Percentiles rank a stretch among this genome's conserved stretches.
Conservation (phyloP, 2,113 vertebrate genomes). For the Hucho hucho region DNA sequence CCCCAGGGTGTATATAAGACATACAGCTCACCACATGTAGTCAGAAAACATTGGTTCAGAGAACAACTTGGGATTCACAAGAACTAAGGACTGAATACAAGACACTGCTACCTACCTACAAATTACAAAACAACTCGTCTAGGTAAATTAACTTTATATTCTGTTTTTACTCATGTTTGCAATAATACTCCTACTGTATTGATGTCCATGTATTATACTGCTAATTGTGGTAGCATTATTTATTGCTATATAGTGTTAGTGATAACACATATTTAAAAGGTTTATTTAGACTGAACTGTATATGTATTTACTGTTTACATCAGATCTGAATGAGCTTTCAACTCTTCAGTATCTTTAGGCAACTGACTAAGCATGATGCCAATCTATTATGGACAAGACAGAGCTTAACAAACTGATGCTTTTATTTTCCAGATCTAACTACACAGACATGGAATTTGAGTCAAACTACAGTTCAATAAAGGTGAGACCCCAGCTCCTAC, state of each 20-base stretch:
- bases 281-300: not conserved
- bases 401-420: not conserved
- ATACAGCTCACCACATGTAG: not conserved
- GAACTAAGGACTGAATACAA: not conserved
- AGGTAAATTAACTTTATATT: conserved; percentile 1
- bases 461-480: conserved; percentile 12
- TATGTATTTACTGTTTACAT: not conserved
- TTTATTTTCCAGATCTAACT: conserved; percentile 26
- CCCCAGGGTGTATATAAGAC: conserved; percentile 31
- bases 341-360: not conserved
- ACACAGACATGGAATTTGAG: conserved; percentile 37
- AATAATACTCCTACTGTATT: not conserved
- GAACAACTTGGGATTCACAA: not conserved
- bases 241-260: not conserved
- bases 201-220: not conserved
- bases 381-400: not conserved
- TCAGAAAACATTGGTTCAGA: conserved; percentile 26
- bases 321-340: not conserved
- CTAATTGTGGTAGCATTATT: not conserved
- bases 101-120: too few relatives aligned
- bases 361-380: not conserved
- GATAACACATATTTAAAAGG: not conserved
- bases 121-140: not conserved
- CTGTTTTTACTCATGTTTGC: not conserved
- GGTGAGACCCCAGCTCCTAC: not conserved